Conservation (phyloP, 2,113 vertebrate genomes). For the Agapornis roseicollis region DNA sequence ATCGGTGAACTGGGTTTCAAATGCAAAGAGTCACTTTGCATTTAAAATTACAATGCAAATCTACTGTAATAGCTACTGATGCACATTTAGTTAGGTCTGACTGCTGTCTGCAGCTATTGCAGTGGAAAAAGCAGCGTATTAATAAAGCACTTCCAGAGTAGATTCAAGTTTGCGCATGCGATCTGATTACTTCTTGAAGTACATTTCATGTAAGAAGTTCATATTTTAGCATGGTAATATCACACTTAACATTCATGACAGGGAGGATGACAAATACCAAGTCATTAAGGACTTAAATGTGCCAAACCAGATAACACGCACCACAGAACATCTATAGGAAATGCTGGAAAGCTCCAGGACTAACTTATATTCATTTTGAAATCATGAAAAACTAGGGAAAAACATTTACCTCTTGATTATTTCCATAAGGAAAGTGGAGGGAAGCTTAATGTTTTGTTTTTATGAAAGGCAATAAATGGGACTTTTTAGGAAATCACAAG, state of each 20-base stretch:
- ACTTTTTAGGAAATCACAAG: not conserved
- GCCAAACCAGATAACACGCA: not conserved
- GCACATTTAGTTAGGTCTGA: not conserved
- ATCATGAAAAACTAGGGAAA: not conserved
- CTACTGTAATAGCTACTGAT: not conserved
- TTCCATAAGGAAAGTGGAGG: not conserved
- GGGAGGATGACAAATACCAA: not conserved
- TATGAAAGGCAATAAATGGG: not conserved
- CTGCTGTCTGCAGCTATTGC: not conserved
- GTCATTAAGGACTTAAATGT: not conserved
- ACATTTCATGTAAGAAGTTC: not conserved
- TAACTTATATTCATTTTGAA: not conserved
- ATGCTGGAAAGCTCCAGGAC: not conserved
- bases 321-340: not conserved
- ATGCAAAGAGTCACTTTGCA: not conserved
- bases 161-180: not conserved
- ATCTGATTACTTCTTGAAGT: not conserved
- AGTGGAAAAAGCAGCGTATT: not conserved
- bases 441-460: not conserved
- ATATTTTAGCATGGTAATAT: not conserved
- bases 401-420: not conserved
- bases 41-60: not conserved
- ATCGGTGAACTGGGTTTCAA: not conserved
- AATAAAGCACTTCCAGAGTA: not conserved
- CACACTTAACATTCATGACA: not conserved